These are phyloP conservation scores for Aphrophora alni DNA, from an alignment of 2,888 invertebrate genomes.

Conservation along the genomic window DNA sequence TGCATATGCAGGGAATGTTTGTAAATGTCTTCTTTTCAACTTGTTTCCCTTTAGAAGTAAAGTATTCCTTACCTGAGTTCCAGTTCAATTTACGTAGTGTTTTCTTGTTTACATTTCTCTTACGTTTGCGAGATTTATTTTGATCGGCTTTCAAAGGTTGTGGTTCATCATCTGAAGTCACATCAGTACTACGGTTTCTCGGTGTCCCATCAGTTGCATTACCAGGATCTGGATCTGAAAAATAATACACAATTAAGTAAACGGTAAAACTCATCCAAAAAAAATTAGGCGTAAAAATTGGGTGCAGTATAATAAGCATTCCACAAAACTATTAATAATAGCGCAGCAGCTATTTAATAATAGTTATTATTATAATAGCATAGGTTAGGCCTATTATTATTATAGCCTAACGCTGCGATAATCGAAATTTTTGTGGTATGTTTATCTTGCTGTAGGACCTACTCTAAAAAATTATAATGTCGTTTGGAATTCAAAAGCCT, in stretches of 20 bases:
- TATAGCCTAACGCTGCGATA: no score
- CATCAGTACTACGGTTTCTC: conserved; percentile 3
- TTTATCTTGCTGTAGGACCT: no score
- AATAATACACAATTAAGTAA: background rate
- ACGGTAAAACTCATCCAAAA: background rate
- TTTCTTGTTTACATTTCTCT: conserved; percentile 16
- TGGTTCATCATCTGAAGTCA: background rate
- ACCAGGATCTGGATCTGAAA: conserved; percentile 14
- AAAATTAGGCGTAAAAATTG: no score
- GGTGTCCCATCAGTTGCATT: background rate
- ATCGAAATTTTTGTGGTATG: no score
- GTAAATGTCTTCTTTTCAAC: conserved; percentile 21
- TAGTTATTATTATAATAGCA: no score
- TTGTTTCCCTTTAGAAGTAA: conserved; percentile 15
- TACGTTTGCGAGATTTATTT: conserved; percentile 20
- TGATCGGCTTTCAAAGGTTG: conserved; percentile 2
- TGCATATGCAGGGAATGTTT: conserved; percentile 15
- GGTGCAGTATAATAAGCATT: no score
- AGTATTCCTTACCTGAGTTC: conserved; percentile 16
- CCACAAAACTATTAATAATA: no score
- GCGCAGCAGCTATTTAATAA: no score
- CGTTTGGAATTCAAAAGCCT: no score
- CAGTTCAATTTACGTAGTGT: conserved; percentile 4
- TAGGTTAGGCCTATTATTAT: no score
- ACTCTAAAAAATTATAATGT: no score